Percentiles rank a stretch among this genome's conserved stretches.
Evolutionary conservation across 1,140 invertebrate species (phyloP).

Genomic region (Hylaeus anthracinus): DNA sequence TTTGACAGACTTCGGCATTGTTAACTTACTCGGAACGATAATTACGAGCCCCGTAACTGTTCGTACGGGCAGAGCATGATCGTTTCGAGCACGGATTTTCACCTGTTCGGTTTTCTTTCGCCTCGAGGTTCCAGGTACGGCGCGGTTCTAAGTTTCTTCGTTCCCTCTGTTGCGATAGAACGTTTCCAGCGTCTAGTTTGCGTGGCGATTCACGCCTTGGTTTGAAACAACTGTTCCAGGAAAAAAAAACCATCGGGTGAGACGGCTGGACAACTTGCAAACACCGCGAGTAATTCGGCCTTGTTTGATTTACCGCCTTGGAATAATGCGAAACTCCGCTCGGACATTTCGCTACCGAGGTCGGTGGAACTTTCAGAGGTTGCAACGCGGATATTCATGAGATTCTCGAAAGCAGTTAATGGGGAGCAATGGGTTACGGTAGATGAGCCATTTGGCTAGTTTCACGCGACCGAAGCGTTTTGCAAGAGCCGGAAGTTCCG

Average conservation of each 20-base stretch:
- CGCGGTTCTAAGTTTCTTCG: constrained; percentile 17
- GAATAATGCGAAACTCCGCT: background rate
- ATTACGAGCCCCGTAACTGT: constrained; percentile 62
- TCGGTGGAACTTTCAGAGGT: background rate
- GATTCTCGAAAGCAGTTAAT: constrained; percentile 6
- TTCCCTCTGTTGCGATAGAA: constrained; percentile 26
- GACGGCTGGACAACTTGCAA: constrained; percentile 20
- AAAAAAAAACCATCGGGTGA: constrained; percentile 41
- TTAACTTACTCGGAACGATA: constrained; percentile 66
- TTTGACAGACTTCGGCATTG: constrained; percentile 70
- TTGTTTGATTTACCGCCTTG: constrained; percentile 24
- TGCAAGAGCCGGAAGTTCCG: background rate
- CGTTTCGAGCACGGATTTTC: constrained; percentile 39
- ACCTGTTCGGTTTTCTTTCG: constrained; percentile 34
- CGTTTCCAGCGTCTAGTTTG: constrained; percentile 54
- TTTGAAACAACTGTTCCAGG: constrained; percentile 25
- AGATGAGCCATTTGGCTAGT: background rate
- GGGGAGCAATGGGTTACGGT: no score
- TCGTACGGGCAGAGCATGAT: constrained; percentile 42
- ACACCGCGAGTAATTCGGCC: constrained; percentile 22
- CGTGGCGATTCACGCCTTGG: constrained; percentile 50
- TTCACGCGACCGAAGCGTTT: background rate
- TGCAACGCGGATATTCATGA: constrained; percentile 21
- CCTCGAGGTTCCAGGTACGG: constrained; percentile 40
- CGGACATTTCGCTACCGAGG: no score